Evolutionary conservation across 2,113 vertebrate species (phyloP).

Genomic region (Xenopus tropicalis): DNA sequence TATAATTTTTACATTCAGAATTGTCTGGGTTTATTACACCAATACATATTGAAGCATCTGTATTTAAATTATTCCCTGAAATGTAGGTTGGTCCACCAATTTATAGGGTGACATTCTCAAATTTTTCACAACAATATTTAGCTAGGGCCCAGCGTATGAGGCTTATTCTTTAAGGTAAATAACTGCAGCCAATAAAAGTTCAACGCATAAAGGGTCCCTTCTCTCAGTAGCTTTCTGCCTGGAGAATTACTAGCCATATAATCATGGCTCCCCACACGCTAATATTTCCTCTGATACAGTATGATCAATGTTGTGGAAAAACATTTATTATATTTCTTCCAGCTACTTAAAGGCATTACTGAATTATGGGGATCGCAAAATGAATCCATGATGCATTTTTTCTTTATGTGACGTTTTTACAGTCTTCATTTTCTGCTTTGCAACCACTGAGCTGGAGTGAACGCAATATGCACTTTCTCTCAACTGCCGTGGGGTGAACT

Average conservation of each 20-base stretch:
- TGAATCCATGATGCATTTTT: conserved; percentile 91
- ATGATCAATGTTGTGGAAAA: conserved; percentile 94
- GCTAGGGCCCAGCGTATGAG: conserved; percentile 65
- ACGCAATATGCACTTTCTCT: conserved; percentile 76
- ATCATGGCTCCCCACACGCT: conserved; percentile 81
- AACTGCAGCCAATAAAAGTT: conserved; percentile 76
- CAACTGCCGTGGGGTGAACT: conserved; percentile 73
- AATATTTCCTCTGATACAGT: conserved; percentile 87
- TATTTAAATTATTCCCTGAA: conserved; percentile 54
- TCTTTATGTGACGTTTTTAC: conserved; percentile 97
- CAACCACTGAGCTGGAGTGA: conserved; percentile 86
- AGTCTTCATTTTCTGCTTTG: conserved; percentile 98
- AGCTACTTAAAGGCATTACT: conserved; percentile 93
- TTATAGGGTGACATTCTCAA: conserved; percentile 56
- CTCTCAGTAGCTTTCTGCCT: conserved; percentile 70
- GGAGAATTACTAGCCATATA: conserved; percentile 77
- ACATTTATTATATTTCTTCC: conserved; percentile 97
- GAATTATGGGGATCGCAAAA: conserved; percentile 88
- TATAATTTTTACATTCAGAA: conserved; percentile 54
- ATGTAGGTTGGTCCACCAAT: conserved; percentile 57
- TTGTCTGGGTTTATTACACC: conserved; percentile 56
- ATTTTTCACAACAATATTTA: conserved; percentile 74
- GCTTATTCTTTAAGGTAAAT: conserved; percentile 75
- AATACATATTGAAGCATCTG: conserved; percentile 50
- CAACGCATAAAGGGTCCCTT: conserved; percentile 71